These are phyloP conservation scores for Malurus alboscapulatus DNA, from an alignment of 2,113 vertebrate species.

Conservation along the genomic window DNA sequence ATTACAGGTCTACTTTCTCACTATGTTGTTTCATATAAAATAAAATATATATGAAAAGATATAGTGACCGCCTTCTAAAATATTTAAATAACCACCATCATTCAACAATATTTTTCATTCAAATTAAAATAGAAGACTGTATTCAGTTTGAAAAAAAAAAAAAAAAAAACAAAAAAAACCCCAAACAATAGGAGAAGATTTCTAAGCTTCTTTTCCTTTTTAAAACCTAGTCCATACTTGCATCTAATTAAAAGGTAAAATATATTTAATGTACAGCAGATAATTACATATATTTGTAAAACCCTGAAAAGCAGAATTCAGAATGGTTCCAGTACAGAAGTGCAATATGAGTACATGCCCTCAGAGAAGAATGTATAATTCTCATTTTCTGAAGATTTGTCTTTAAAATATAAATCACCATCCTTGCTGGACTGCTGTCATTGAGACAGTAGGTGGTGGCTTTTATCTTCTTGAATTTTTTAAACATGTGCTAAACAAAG, in stretches of 20 bases:
- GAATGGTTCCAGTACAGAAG: neutral
- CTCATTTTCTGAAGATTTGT: neutral
- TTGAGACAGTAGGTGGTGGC: neutral
- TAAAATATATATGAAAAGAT: neutral
- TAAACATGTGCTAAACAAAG: neutral
- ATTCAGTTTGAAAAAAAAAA: neutral
- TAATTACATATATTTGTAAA: neutral
- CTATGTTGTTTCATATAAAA: neutral
- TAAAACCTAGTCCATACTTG: neutral
- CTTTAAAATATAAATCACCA: neutral
- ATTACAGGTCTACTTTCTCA: neutral
- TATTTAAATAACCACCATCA: neutral
- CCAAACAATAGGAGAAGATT: neutral
- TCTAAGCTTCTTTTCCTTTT: neutral
- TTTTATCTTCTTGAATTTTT: neutral
- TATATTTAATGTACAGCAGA: neutral
- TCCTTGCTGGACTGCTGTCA: neutral
- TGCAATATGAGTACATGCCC: neutral
- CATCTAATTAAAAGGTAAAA: neutral
- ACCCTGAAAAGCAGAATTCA: neutral
- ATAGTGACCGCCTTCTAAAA: neutral
- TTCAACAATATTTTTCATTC: neutral
- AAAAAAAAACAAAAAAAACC: accelerated
- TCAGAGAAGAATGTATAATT: neutral
- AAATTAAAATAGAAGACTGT: neutral